Percentiles rank a stretch among this genome's conserved stretches.
These are phyloP conservation scores for Odocoileus virginianus DNA, from an alignment of 2,113 vertebrate genomes.

Conservation along the genomic window DNA sequence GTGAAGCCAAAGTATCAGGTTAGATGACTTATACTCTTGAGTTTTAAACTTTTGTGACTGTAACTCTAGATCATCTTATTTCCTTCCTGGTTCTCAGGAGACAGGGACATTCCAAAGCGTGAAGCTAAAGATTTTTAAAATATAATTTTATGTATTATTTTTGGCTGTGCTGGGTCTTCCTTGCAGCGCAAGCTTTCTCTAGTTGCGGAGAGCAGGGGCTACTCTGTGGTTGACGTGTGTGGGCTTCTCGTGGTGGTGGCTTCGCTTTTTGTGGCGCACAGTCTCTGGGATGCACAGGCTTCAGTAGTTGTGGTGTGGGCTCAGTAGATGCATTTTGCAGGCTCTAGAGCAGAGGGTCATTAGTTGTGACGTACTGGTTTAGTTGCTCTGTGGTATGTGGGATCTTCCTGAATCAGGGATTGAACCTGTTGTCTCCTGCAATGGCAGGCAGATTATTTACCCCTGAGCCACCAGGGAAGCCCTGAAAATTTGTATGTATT, in stretches of 20 bases:
- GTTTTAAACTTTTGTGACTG: not conserved
- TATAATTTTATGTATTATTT: not conserved
- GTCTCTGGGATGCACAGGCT: not conserved
- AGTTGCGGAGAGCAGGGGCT: not conserved
- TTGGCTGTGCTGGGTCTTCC: not conserved
- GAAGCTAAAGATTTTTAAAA: not conserved
- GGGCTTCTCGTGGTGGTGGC: not conserved
- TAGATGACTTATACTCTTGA: not conserved
- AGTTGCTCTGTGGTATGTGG: not conserved
- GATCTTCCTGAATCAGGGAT: not conserved
- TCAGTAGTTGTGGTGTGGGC: not conserved
- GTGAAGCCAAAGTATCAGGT: not conserved
- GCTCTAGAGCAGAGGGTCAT: not conserved
- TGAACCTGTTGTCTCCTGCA: not conserved
- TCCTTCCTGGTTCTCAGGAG: not conserved
- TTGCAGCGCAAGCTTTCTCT: not conserved
- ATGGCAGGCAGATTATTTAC: not conserved
- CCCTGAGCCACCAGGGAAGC: not conserved
- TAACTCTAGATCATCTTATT: not conserved
- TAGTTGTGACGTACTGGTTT: not conserved
- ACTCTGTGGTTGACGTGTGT: fast-evolving
- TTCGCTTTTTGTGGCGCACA: not conserved
- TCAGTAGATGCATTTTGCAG: not conserved
- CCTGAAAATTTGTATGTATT: not conserved
- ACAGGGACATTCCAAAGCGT: not conserved